These are phyloP conservation scores for Macquaria ambigua DNA, from an alignment of 2,113 vertebrate species.

Conservation along the genomic window DNA sequence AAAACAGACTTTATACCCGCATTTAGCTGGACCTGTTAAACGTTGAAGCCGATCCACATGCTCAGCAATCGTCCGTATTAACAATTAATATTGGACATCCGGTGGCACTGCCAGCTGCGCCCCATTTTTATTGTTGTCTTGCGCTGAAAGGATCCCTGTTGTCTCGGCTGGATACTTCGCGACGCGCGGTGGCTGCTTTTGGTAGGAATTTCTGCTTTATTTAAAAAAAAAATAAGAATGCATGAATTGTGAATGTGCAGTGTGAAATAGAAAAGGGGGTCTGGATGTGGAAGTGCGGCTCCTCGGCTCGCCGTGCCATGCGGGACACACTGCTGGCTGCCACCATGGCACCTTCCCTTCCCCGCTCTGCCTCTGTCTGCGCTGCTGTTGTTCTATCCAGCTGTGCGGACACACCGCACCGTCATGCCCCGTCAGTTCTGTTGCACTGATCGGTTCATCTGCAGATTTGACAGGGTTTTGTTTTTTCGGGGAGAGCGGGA, in stretches of 20 bases:
- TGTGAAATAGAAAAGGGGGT: not conserved
- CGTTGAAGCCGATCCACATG: conserved; percentile 49
- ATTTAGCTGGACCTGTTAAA: not conserved
- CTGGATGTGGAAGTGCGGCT: conserved; percentile 34
- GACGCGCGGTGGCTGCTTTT: conserved; percentile 24
- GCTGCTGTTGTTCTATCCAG: conserved; percentile 56
- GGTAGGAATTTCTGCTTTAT: conserved; percentile 37
- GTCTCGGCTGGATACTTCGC: conserved; percentile 64
- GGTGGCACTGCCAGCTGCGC: conserved; percentile 83
- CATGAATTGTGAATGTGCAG: not conserved
- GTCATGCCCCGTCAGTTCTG: not conserved
- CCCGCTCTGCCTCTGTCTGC: conserved; percentile 18
- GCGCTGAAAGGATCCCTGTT: conserved; percentile 65
- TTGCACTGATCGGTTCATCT: not conserved
- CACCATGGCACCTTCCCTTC: conserved; percentile 66
- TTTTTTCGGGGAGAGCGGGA: conserved; percentile 7
- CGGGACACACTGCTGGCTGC: conserved; percentile 71
- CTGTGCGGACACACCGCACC: conserved; percentile 57
- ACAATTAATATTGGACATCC: conserved; percentile 82
- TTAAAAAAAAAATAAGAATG: not conserved
- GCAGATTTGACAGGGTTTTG: not conserved
- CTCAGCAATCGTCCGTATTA: conserved; percentile 65
- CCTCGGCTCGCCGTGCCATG: conserved; percentile 60
- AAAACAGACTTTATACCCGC: not conserved
- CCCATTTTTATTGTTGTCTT: conserved; percentile 79